Evolutionary conservation across 2,797 vertebrate species (phyloP), one percentile per base, ranked within the genome.

Genomic region (Sebastolobus altivelis): DNA sequence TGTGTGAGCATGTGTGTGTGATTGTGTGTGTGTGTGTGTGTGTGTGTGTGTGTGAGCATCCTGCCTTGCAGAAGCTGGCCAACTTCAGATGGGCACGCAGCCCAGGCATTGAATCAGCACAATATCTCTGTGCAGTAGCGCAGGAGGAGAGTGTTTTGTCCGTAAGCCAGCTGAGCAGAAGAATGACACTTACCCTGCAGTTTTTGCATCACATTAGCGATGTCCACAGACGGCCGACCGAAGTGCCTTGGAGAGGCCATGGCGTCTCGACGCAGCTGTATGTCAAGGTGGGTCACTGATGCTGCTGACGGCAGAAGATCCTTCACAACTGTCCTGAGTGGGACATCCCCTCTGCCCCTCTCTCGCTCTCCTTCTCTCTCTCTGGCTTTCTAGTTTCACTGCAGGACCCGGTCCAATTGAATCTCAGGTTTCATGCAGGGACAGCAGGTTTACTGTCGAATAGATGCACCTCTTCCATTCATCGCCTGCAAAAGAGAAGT

Each of bases 151-250:
- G 63, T 62, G 70, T 55, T 73, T 9, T 20, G 66, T 68, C 52
- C 3, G 6, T 20, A 80, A 75, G 22, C 62, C 68, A 66, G 52
- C 66, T 35, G 72, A 78, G 65, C 25, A 80, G 78, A 69, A 81
- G 66, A 85, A 77, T 62, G 81, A 88, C 87, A 92, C 96, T 94
- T 93, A 99, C 98, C 97, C 94, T 99, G 98, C 91, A 99, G 96
- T 75, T 95, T 97, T 55, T 99, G 98, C 98, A 99, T 99, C 89
- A 99, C 96, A 65, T 98, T 97, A 43, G 96, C 94, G 11, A 99
- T 99, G 94, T 99, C 97, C 88, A 94, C 94, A 38, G 94, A 87
- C 16, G 94, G 55, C 77, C 97, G 94, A 1, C 95, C 85, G 1
- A 79, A 86, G 2, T 91, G 88, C 78, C 95, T 94, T 16, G 93